Conservation (phyloP, 2,113 vertebrate genomes). For the Gymnocephalus cernua region DNA sequence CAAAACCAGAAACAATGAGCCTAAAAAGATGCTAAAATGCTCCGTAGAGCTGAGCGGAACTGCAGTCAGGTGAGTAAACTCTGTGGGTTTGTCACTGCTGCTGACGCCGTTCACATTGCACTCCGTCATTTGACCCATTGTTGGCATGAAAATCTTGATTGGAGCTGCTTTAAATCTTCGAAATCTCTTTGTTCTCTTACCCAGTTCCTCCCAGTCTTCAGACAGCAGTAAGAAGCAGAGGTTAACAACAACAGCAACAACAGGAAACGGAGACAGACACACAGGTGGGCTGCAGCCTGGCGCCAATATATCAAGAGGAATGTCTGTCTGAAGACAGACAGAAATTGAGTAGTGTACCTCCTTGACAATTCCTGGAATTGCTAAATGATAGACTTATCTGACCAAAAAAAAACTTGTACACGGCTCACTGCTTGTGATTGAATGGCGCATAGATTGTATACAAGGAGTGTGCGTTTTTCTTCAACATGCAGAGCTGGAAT, state of each 20-base stretch:
- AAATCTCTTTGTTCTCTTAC: constrained; percentile 18
- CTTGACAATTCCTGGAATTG: not conserved
- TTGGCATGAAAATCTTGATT: not conserved
- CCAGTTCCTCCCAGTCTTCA: constrained; percentile 89
- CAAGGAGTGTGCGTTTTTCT: not conserved
- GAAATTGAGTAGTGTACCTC: not conserved
- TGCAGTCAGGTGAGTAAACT: too few relatives aligned
- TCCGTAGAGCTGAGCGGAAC: too few relatives aligned
- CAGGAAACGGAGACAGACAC: constrained; percentile 71
- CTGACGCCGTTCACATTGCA: not conserved
- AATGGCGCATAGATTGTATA: not conserved
- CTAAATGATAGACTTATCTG: not conserved
- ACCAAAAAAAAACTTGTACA: not conserved
- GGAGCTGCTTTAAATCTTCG: not conserved
- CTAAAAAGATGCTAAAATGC: too few relatives aligned
- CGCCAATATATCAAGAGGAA: not conserved
- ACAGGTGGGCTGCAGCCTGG: constrained; percentile 71
- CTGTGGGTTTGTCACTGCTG: not conserved
- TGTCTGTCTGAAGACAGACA: not conserved
- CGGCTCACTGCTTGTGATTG: not conserved
- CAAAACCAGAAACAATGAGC: not conserved
- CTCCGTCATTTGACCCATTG: not conserved
- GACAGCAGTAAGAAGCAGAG: constrained; percentile 92
- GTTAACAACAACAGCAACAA: constrained; percentile 65
- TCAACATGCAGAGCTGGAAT: not conserved